Base-by-base conservation (phyloP, 2,113 vertebrate genomes). In the Gobiocypris rarus region DNA sequence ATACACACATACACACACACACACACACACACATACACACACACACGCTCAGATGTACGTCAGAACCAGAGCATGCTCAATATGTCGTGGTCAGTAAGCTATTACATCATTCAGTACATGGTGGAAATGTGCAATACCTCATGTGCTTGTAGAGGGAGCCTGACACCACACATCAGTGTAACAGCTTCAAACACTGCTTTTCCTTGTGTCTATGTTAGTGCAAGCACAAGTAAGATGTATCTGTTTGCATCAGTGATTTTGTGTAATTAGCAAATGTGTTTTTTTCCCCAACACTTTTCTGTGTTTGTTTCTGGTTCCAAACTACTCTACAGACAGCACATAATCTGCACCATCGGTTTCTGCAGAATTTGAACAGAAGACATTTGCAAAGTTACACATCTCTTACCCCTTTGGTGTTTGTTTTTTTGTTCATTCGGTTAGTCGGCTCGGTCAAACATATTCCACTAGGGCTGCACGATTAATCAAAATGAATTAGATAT, bases 101-200 rank as follows among this genome's bases (percentile, higher is more conserved):
- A 48, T 63, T 75, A 85, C 58, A 54, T 81, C n/a, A 81, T 67
- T 38, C 56, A 24, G 1, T 9, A n/a, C 1, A 4, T 56, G 10
- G 52, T 22, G 67, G 45, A n/a, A 52, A 4, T 31, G 15, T 74
- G 69, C 69, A 67, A 24, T 38, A 50, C 75, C 34, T 6, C 24
- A 24, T 81, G 38, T 26, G 28, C 78, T 79, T 82, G 13, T 52
- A 82, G 83, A 76, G 83, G 86, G 83, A 84, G 86, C 52, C 78
- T 69, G 24, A 56, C 34, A 82, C 56, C 75, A 83, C 52, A 22
- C 22, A 65, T 19, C 8, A 13, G 41, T 17, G 65, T 63, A 41
- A 26, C 54, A 80, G n/a, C 31, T 13, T 43, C 5, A n/a, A 14
- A 15, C 22, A 34, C 59, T 84, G 73, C 48, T 54, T 65, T 59